phyloP scores from a whole-genome alignment of 2,888 invertebrate genomes.

The Pecten maximus region DNA sequence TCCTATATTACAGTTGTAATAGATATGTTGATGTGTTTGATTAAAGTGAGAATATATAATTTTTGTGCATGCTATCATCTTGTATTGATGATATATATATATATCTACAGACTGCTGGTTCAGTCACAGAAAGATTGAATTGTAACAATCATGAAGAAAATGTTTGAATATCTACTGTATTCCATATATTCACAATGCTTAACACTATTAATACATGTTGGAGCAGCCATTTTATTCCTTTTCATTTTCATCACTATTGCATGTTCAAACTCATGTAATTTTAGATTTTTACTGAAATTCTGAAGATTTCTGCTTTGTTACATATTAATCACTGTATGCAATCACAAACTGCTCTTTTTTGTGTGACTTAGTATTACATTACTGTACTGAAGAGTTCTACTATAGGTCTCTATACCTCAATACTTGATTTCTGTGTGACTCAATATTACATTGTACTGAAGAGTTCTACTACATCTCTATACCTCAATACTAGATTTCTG shows the following conservation, averaged over 20 bases:
- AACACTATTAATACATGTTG: not conserved
- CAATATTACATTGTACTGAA: no score
- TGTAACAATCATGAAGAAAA: conserved; percentile 1
- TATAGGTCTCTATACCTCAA: no score
- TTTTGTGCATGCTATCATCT: not conserved
- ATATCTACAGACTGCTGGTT: not conserved
- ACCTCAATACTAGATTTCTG: no score
- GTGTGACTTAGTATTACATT: no score
- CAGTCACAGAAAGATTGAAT: not conserved
- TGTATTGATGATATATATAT: not conserved
- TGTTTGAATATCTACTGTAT: not conserved
- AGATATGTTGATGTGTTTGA: not conserved
- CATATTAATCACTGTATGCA: not conserved
- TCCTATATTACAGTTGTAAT: not conserved
- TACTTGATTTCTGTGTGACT: no score
- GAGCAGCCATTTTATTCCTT: not conserved
- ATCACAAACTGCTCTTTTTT: no score
- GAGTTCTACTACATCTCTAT: no score
- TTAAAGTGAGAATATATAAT: not conserved
- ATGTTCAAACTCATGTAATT: not conserved
- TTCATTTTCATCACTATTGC: not conserved
- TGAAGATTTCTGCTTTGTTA: not conserved
- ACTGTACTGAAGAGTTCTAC: no score
- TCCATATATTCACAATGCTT: not conserved
- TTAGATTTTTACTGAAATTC: not conserved